Percentiles rank a stretch among this genome's conserved stretches.
These are phyloP conservation scores for Parnassius apollo DNA, from an alignment of 2,888 invertebrate species.

Conservation along the genomic window DNA sequence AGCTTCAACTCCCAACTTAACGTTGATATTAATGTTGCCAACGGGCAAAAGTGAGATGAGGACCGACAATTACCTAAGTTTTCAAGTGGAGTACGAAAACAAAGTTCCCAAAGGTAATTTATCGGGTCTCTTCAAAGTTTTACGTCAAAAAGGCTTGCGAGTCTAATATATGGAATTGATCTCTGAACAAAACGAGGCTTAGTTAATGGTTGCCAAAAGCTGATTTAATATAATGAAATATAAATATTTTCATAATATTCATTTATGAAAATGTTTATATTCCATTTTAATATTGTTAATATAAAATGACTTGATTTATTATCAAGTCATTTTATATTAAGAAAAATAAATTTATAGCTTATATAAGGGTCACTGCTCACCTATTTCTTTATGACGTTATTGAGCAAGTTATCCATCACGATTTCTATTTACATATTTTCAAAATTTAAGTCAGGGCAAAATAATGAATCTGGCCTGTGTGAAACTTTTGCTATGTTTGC, in stretches of 20 bases:
- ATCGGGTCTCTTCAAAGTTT: constrained; percentile 45
- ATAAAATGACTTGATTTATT: too few relatives aligned
- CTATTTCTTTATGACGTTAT: too few relatives aligned
- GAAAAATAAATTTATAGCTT: too few relatives aligned
- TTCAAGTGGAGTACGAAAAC: constrained; percentile 35
- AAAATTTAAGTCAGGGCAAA: too few relatives aligned
- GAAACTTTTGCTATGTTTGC: too few relatives aligned
- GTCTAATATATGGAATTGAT: constrained; percentile 27
- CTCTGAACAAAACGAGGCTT: constrained; percentile 13
- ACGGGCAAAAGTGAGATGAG: constrained; percentile 29
- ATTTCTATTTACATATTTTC: too few relatives aligned
- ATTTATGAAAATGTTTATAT: too few relatives aligned
- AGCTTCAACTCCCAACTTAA: constrained; percentile 24
- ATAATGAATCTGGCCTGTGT: too few relatives aligned
- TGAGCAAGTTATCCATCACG: too few relatives aligned
- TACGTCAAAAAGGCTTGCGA: constrained; percentile 37
- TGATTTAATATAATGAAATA: not conserved
- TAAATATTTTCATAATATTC: too few relatives aligned
- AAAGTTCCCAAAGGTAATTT: constrained; percentile 52
- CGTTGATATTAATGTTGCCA: constrained; percentile 28
- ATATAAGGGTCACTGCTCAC: too few relatives aligned
- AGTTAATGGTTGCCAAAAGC: not conserved
- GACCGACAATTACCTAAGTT: constrained; percentile 40
- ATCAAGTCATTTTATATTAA: not conserved
- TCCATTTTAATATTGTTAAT: too few relatives aligned